A percentile compares a stretch with the other conserved stretches of the same genome.
These are phyloP conservation scores for Canis aureus DNA, from an alignment of 2,113 vertebrate species.

Conservation along the genomic window DNA sequence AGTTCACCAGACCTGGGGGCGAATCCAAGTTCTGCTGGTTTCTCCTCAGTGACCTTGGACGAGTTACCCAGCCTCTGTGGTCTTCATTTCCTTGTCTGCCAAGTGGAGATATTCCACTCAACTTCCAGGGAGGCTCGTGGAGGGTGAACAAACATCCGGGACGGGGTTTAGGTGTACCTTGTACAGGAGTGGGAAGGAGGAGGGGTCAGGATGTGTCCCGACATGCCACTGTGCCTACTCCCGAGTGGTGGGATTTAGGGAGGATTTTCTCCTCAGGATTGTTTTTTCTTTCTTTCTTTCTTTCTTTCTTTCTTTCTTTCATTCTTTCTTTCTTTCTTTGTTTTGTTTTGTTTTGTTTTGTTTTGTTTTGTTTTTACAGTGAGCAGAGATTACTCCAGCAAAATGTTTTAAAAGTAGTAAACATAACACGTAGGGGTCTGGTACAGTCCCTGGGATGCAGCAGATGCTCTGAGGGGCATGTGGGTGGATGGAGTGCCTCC, in stretches of 20 bases:
- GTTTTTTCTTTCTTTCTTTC: not conserved
- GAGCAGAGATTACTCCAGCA: not conserved
- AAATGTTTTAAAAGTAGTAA: not conserved
- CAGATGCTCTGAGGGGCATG: not conserved
- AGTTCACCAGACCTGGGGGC: not conserved
- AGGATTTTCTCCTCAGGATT: not conserved
- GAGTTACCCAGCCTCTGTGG: not conserved
- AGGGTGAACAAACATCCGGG: not conserved
- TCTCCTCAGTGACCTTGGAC: not conserved
- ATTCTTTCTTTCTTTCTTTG: not conserved
- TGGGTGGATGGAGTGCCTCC: too few species aligned
- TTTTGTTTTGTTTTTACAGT: not conserved
- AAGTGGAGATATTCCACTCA: not conserved
- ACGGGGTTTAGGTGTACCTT: too few species aligned
- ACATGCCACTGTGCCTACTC: fast-evolving
- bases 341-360: too few species aligned
- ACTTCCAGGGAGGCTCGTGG: not conserved
- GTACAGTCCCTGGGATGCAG: not conserved
- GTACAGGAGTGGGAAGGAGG: not conserved
- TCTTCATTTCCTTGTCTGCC: not conserved
- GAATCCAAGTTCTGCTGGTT: not conserved
- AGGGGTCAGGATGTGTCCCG: not conserved
- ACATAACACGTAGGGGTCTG: too few species aligned
- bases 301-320: not conserved
- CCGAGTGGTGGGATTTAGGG: not conserved